Evolutionary conservation across 2,797 vertebrate genomes (phyloP), one percentile per base, ranked within the genome.

Genomic region (Schizothorax lantsangensis): DNA sequence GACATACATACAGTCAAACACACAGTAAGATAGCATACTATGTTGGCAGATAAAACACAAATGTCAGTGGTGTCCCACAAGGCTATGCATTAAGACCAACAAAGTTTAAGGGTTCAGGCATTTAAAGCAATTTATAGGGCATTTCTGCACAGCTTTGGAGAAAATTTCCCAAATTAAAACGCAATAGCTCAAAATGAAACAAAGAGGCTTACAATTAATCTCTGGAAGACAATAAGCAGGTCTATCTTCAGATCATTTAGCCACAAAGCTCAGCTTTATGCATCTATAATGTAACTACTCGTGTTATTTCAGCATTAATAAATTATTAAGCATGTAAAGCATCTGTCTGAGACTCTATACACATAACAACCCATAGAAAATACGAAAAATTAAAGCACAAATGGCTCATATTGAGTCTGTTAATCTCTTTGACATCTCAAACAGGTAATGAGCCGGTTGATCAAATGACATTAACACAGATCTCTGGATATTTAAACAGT

Each of bases 391-490:
- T 75, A 26, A 26, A 26, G 57, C 49, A 83, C 33, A 26, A 71
- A 72, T 40, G 49, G 26, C 30, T 68, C 23, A 49, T 52, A 68
- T 36, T 8, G 43, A 26, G 30, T 21, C 2, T 38, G 14, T 75
- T 84, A 19, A 72, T 49, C 30, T 78, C 74, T 68, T 19, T 78
- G 74, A 84, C 74, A 54, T 69, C 3, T 66, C 57, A 38, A 14
- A n/a, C 26, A 47, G n/a, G 19, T 62, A 10, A 47, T 14, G 6
- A 62, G 6, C 5, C 5, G 59, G 14, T 40, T 8, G 45, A 40
- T 84, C 73, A 69, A 21, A 68, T 78, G 15, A 68, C 11, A 78
- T 30, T 43, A 14, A 40, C 10, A 9, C 30, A 38, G 23, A 30
- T 38, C 43, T 69, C 38, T 36, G 33, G 19, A 59, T 21, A n/a